Evolutionary conservation across 2,888 invertebrate genomes (phyloP).

Genomic region (Apamea anceps): DNA sequence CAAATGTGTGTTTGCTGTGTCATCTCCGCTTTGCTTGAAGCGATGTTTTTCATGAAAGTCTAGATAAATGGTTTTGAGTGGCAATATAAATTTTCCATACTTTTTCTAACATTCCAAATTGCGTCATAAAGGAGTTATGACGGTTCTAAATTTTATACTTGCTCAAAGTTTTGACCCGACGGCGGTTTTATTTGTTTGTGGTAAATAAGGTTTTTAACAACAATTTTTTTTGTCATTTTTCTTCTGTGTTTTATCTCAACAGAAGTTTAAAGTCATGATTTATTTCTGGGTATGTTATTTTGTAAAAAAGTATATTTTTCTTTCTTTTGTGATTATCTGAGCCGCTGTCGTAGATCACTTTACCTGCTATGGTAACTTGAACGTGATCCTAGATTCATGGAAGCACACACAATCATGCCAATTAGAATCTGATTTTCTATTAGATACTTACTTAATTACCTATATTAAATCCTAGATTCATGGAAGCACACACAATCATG

Average conservation of each 20-base stretch:
- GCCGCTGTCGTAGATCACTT: not conserved
- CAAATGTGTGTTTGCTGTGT: conserved; percentile 81
- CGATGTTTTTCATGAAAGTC: conserved; percentile 74
- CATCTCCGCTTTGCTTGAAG: conserved; percentile 70
- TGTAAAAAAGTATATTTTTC: not conserved
- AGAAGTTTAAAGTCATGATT: conserved; percentile 19
- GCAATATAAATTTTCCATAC: conserved; percentile 73
- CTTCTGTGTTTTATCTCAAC: conserved; percentile 47
- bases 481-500: not conserved
- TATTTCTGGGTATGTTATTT: not conserved
- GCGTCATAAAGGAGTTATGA: conserved; percentile 51
- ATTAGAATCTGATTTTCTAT: not conserved
- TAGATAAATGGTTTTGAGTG: conserved; percentile 70
- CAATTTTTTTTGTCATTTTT: conserved; percentile 54
- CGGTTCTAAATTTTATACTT: conserved; percentile 45
- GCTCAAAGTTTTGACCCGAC: conserved; percentile 51
- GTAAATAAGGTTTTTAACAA: conserved; percentile 52
- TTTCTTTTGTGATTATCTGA: not conserved
- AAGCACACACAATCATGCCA: not conserved
- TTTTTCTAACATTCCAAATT: conserved; percentile 64
- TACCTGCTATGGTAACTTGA: not conserved
- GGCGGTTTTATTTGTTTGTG: conserved; percentile 60
- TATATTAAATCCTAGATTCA: not conserved
- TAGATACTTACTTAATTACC: not conserved
- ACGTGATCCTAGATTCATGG: not conserved